Percentiles rank a stretch among this genome's conserved stretches.
These are phyloP conservation scores for Diadophis punctatus DNA, from an alignment of 2,113 vertebrate species.

Conservation along the genomic window DNA sequence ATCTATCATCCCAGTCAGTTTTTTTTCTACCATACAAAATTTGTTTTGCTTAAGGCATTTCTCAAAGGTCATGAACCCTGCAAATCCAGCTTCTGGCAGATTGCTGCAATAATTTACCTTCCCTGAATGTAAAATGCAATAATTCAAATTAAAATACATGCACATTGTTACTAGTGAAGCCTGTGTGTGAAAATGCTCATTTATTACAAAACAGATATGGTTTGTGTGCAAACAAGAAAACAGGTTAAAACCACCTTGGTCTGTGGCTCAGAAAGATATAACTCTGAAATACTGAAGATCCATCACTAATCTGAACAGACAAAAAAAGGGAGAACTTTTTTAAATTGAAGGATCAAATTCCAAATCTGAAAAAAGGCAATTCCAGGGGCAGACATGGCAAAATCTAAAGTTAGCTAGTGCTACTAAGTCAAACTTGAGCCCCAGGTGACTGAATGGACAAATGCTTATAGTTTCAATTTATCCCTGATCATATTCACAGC, in stretches of 20 bases:
- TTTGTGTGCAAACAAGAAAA: not conserved
- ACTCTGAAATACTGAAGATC: not conserved
- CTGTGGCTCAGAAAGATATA: not conserved
- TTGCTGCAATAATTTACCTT: not conserved
- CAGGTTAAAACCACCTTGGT: not conserved
- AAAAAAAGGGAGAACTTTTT: not conserved
- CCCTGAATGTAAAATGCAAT: not conserved
- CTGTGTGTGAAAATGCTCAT: not conserved
- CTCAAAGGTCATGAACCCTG: not conserved
- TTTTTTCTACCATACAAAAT: not conserved
- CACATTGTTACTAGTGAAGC: not conserved
- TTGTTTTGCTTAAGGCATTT: not conserved
- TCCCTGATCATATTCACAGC: not conserved
- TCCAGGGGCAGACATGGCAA: not conserved
- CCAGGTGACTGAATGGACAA: not conserved
- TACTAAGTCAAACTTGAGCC: not conserved
- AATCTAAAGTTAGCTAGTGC: not conserved
- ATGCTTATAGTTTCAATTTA: not conserved
- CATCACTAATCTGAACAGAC: not conserved
- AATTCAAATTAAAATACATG: not conserved
- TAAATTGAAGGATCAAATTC: not conserved
- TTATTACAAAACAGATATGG: not conserved
- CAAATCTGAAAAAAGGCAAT: not conserved
- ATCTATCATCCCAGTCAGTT: not conserved
- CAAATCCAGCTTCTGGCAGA: not conserved